phyloP scores from a whole-genome alignment of 2,888 invertebrate species.

The Drosophila silvestris region DNA sequence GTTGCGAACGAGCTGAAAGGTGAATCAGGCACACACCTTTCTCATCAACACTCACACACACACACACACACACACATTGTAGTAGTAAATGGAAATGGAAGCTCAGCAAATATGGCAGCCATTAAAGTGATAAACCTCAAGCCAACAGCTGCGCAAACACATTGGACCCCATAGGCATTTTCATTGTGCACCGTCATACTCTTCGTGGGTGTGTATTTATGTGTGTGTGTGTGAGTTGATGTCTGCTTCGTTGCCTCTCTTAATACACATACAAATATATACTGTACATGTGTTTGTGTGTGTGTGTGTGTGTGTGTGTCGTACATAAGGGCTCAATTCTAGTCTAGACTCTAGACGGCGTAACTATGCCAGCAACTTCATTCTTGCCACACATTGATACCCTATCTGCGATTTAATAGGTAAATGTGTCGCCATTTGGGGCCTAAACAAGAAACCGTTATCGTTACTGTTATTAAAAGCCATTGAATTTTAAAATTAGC shows the following conservation, averaged over 20 bases:
- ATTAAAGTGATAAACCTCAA: conserved; percentile 75
- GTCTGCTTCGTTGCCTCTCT: conserved; percentile 18
- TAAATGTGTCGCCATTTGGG: conserved; percentile 16
- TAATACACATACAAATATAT: background rate
- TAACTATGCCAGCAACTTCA: conserved; percentile 32
- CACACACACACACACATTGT: background rate
- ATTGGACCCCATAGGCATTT: conserved; percentile 47
- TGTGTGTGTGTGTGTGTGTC: conserved; percentile 20
- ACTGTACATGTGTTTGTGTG: background rate
- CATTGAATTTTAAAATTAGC: conserved; percentile 36
- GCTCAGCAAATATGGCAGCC: conserved; percentile 74
- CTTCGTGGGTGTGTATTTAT: background rate
- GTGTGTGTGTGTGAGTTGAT: background rate
- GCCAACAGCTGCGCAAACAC: conserved; percentile 54
- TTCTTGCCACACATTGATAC: conserved; percentile 34
- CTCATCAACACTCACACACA: background rate
- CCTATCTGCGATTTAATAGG: conserved; percentile 4
- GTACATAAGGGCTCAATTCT: conserved; percentile 63
- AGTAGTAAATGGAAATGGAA: conserved; percentile 40
- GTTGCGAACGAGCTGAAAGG: conserved; percentile 26
- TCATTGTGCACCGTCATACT: conserved; percentile 21
- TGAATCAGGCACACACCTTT: conserved; percentile 23
- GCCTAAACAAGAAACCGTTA: conserved; percentile 23
- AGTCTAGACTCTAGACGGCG: conserved; percentile 63
- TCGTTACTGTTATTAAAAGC: conserved; percentile 36